phyloP scores from a whole-genome alignment of 2,888 invertebrate species.

The Habrosyne pyritoides region DNA sequence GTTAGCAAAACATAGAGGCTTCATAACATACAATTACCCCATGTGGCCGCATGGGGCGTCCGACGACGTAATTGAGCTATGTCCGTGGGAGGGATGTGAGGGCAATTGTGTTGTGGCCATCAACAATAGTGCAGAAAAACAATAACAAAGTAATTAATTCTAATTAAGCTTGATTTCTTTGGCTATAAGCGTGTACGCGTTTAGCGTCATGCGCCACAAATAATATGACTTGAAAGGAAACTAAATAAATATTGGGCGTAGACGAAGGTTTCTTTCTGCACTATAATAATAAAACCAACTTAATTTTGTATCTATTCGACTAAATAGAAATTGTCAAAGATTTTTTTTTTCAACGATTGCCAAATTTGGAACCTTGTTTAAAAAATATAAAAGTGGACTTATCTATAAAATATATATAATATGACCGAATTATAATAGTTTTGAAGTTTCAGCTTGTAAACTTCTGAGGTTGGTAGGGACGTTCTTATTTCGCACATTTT shows the following conservation, averaged over 20 bases:
- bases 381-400: no score
- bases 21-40: constrained; percentile 36
- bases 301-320: no score
- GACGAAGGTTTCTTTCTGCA: constrained; percentile 8
- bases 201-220: not conserved
- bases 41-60: constrained; percentile 37
- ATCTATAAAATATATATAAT: no score
- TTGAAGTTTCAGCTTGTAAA: no score
- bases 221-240: not conserved
- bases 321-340: no score
- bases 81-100: constrained; percentile 50
- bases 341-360: no score
- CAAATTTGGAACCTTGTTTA: no score
- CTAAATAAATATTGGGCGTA: not conserved
- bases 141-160: constrained; percentile 56
- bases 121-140: constrained; percentile 59
- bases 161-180: constrained; percentile 26
- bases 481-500: no score
- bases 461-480: no score
- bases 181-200: no score
- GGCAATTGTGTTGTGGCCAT: constrained; percentile 52
- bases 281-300: no score
- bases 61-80: constrained; percentile 36
- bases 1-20: not conserved
- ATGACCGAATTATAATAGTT: no score